These are phyloP conservation scores for Lemur catta DNA, from an alignment of 2,797 vertebrate species.

Conservation along the genomic window DNA sequence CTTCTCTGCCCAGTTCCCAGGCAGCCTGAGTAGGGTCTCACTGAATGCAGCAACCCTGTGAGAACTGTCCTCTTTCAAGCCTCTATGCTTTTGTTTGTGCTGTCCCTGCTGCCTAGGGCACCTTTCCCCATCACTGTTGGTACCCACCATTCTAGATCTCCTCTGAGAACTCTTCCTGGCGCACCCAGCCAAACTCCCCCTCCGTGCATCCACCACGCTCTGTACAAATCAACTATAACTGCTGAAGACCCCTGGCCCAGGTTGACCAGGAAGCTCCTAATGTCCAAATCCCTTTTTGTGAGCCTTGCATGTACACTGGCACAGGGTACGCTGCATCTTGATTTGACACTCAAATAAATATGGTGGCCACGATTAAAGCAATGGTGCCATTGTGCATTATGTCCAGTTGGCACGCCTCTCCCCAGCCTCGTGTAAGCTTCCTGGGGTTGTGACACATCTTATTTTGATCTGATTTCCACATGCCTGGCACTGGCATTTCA, in stretches of 20 bases:
- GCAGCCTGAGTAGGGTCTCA: background rate
- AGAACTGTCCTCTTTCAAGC: background rate
- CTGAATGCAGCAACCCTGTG: background rate
- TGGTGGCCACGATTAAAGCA: background rate
- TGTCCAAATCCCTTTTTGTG: background rate
- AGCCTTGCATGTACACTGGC: background rate
- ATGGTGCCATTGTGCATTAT: background rate
- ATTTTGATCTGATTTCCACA: background rate
- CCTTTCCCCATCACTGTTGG: background rate
- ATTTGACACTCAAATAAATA: background rate
- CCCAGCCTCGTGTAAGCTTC: background rate
- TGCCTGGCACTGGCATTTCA: background rate
- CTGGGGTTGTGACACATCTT: background rate
- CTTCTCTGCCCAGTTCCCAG: background rate
- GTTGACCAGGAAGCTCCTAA: background rate
- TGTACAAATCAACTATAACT: background rate
- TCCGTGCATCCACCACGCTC: background rate
- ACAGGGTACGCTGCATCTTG: background rate
- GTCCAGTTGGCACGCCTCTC: background rate
- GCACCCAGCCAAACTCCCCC: background rate
- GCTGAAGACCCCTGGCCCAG: background rate
- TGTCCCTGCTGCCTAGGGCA: background rate
- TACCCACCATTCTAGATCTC: background rate
- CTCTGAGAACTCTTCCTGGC: background rate
- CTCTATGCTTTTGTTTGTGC: background rate